phyloP scores from a whole-genome alignment of 2,113 vertebrate genomes.

The Hucho hucho region DNA sequence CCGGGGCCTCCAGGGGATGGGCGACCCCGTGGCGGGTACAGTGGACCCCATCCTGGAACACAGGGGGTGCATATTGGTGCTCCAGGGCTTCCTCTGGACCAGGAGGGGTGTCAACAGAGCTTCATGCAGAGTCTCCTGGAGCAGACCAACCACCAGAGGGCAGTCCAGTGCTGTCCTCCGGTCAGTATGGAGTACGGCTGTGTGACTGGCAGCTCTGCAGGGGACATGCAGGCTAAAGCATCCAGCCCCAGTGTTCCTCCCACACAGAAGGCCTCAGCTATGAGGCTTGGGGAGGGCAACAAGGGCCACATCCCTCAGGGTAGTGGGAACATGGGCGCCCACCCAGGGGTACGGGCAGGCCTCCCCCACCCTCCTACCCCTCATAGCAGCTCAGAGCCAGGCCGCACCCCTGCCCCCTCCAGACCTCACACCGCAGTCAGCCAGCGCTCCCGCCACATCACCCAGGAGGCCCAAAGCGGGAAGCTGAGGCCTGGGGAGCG shows the following conservation, averaged over 20 bases:
- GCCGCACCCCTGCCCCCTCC: slow-evolving; percentile 76
- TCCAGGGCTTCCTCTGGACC: slow-evolving; percentile 77
- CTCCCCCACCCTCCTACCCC: slow-evolving; percentile 83
- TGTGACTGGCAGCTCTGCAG: slow-evolving; percentile 80
- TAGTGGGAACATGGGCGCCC: slow-evolving; percentile 86
- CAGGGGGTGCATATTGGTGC: slow-evolving; percentile 85
- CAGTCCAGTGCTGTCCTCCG: slow-evolving; percentile 83
- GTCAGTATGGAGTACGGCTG: slow-evolving; percentile 90
- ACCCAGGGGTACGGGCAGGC: slow-evolving; percentile 80
- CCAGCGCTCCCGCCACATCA: slow-evolving; percentile 86
- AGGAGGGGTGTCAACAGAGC: slow-evolving; percentile 90
- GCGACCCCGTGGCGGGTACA: slow-evolving; percentile 85
- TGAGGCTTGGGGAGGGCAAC: slow-evolving; percentile 85
- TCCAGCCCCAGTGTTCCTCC: slow-evolving; percentile 88
- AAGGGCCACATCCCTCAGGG: slow-evolving; percentile 91
- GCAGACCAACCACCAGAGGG: slow-evolving; percentile 87
- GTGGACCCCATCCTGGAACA: slow-evolving; percentile 67
- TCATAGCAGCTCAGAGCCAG: slow-evolving; percentile 85
- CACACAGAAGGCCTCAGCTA: slow-evolving; percentile 84
- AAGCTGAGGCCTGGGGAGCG: slow-evolving; percentile 90
- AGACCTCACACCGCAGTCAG: slow-evolving; percentile 81
- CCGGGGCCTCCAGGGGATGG: slow-evolving; percentile 79
- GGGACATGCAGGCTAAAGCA: slow-evolving; percentile 88
- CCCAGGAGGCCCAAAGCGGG: slow-evolving; percentile 78
- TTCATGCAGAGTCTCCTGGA: slow-evolving; percentile 97